Evolutionary conservation across 1,140 invertebrate genomes (phyloP), one percentile per base, ranked within the genome.

Genomic region (Andrena cerasifolii): DNA sequence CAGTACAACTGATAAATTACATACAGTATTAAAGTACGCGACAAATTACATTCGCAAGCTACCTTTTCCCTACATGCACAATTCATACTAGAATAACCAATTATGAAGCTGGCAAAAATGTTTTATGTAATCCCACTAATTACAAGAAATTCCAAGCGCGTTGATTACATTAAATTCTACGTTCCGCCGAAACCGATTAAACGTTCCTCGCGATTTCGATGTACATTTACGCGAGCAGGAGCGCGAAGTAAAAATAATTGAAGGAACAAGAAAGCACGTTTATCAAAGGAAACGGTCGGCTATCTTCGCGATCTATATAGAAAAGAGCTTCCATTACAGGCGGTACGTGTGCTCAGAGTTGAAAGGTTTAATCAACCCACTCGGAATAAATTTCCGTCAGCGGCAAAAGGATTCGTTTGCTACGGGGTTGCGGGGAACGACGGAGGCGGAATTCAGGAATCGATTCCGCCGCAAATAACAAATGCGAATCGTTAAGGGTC

Each of bases 401-500:
- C 12, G 56, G 1, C 1, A 24, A 14, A 14, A 47, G n/a, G n/a
- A 36, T 61, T 70, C 24, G 6, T 43, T 59, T 12, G n/a, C n/a
- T n/a, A 33, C 0, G 12, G 12, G 14, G 33, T n/a, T n/a, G 47
- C 7, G 61, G 12, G 45, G 14, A 51, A 18, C 16, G 21, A 51
- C 31, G 56, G 33, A 16, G 18, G n/a, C n/a, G 21, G 36, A 58
- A 36, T 14, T 40, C 10, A 10, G 16, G 58, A n/a, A 56, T 58
- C 47, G 36, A 76, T 76, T 68, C 26, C 12, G 16, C 4, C 53
- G n/a, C 24, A 68, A 68, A 76, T 67, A 76, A 76, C 63, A 58
- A 76, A 58, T 21, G 28, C 54, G 63, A 76, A 68, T 76, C 63
- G 54, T 47, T 14, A 6, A 3, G 10, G 1, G 7, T 36, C 1